phyloP scores from a whole-genome alignment of 1,140 invertebrate species.

The Sesamia nonagrioides region DNA sequence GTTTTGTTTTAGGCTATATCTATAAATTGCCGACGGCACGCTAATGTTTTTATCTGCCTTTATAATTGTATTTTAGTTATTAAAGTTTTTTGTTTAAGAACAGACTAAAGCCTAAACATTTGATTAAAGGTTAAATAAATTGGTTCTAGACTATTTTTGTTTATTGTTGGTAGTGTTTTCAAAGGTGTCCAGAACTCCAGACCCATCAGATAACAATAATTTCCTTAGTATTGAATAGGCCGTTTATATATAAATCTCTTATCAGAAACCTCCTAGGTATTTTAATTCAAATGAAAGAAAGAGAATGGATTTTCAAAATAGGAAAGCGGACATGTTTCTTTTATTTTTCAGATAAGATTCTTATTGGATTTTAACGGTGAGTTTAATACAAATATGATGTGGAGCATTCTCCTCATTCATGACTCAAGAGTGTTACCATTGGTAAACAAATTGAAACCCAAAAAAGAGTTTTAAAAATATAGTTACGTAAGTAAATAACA shows the following conservation, averaged over 20 bases:
- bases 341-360: neutral
- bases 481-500: neutral
- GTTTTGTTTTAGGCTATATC: neutral
- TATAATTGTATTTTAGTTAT: neutral
- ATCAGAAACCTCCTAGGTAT: slow-evolving; percentile 13
- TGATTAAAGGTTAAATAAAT: too few relatives aligned
- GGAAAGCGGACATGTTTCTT: neutral
- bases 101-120: too few relatives aligned
- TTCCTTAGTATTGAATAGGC: neutral
- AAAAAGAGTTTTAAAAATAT: neutral
- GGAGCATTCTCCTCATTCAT: too few relatives aligned
- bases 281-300: neutral
- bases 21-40: slow-evolving; percentile 1
- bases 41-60: neutral
- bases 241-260: neutral
- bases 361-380: neutral
- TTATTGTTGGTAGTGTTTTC: too few relatives aligned
- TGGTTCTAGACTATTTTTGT: too few relatives aligned
- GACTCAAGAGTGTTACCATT: too few relatives aligned
- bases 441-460: too few relatives aligned
- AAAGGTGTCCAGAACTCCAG: too few relatives aligned
- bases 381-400: too few relatives aligned
- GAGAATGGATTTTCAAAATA: too few relatives aligned
- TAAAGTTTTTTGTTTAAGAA: too few relatives aligned
- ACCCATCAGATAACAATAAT: neutral